Evolutionary conservation across 2,113 vertebrate genomes (phyloP).

Genomic region (Clarias macrocephalus): DNA sequence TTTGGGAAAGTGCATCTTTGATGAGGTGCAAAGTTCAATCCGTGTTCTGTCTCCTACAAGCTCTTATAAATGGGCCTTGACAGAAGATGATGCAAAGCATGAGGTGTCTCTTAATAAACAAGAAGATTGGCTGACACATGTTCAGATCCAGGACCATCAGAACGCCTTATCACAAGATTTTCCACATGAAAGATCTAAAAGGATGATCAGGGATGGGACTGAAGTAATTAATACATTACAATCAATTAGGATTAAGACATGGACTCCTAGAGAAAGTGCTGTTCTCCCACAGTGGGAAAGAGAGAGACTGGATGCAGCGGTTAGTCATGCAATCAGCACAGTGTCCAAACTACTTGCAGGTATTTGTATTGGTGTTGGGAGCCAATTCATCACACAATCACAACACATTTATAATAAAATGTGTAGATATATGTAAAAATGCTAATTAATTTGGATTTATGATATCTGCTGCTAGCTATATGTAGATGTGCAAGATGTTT

Average conservation of each 20-base stretch:
- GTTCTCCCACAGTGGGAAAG: slow-evolving; percentile 59
- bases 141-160: not conserved
- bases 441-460: too few species aligned
- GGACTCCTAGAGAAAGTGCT: slow-evolving; percentile 61
- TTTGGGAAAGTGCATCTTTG: slow-evolving; percentile 68
- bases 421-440: not conserved
- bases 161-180: not conserved
- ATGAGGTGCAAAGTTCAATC: slow-evolving; percentile 66
- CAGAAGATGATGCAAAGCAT: not conserved
- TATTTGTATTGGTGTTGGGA: not conserved
- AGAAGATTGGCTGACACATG: not conserved
- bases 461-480: too few species aligned
- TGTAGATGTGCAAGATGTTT: too few species aligned
- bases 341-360: slow-evolving; percentile 73
- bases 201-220: not conserved
- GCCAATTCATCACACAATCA: not conserved
- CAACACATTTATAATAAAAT: not conserved
- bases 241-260: slow-evolving; percentile 73
- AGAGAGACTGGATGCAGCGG: slow-evolving; percentile 57
- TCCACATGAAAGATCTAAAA: slow-evolving; percentile 32
- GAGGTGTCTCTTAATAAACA: not conserved
- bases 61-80: not conserved
- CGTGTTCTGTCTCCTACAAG: slow-evolving; percentile 54
- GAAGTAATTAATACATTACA: slow-evolving; percentile 39
- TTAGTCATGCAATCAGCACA: slow-evolving; percentile 63